phyloP scores from a whole-genome alignment of 2,797 vertebrate species.

The Hippopotamyrus pictus region DNA sequence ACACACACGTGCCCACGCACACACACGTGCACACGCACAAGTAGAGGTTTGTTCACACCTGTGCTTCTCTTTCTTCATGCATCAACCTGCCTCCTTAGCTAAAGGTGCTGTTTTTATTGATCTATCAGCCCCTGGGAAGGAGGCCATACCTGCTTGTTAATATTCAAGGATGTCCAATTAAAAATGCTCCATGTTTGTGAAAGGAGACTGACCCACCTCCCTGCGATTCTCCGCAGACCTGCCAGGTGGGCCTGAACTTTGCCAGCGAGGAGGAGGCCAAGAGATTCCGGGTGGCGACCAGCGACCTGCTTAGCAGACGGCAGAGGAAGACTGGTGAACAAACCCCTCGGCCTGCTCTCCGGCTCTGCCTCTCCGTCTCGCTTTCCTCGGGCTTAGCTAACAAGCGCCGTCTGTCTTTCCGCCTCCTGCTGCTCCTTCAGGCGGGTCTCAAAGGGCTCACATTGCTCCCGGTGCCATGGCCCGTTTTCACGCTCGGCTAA shows the following conservation, averaged over 20 bases:
- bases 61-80: neutral
- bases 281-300: constrained; percentile 77
- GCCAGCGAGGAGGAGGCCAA: constrained; percentile 96
- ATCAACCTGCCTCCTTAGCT: neutral
- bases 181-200: neutral
- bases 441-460: neutral
- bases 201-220: neutral
- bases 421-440: neutral
- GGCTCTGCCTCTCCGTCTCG: neutral
- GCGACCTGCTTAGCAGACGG: constrained; percentile 80
- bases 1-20: neutral
- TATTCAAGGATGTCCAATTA: neutral
- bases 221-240: constrained; percentile 61
- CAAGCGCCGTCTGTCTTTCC: neutral
- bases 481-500: neutral
- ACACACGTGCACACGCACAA: neutral
- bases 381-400: neutral
- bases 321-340: constrained; percentile 83
- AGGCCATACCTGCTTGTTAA: neutral
- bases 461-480: neutral
- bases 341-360: too few relatives aligned
- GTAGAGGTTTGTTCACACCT: neutral
- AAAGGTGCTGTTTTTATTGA: neutral
- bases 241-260: constrained; percentile 94
- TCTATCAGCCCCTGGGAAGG: neutral